Evolutionary conservation across 1,140 invertebrate species (phyloP), one percentile per base, ranked within the genome.

Genomic region (Rhysida immarginata): DNA sequence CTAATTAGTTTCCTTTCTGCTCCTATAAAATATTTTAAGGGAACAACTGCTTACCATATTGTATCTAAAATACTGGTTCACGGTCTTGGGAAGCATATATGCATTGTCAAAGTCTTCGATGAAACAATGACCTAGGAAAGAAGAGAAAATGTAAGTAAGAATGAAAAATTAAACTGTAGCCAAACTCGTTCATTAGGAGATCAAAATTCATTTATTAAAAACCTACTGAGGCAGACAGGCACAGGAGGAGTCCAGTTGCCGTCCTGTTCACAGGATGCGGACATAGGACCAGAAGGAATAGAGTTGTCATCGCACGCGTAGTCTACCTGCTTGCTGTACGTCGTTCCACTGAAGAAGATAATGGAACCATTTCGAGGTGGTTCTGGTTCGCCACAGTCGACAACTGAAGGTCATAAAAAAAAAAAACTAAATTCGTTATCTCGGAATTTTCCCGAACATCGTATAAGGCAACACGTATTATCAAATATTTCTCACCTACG

Each of bases 21-120:
- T n/a, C n/a, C n/a, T n/a, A n/a, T n/a, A n/a, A n/a, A n/a, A n/a
- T n/a, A n/a, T n/a, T n/a, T n/a, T n/a, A n/a, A n/a, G n/a, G n/a
- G n/a, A n/a, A n/a, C n/a, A n/a, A n/a, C 35, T n/a, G n/a, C 45
- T 48, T 48, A 48, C 45, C 45, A 48, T 48, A 23, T 48, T 48
- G 21, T 48, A 48, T 11, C 23, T 8, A 11, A 13, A 11, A 48
- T 48, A 48, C 14, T 48, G 8, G 11, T 8, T 48, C 21, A 48
- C 45, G 45, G 11, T 20, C 14, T 14, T 23, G 23, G 21, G 21
- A 23, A 48, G 14, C 11, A 23, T 18, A 23, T 18, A 48, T 48
- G 11, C 13, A 23, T 48, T 11, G 14, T 48, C 45, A 8, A 48
- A 8, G 8, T 48, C 45, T 18, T 18, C 45, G 11, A 48, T 23